These are phyloP conservation scores for Altica lythri DNA, from an alignment of 2,888 invertebrate genomes.

Conservation along the genomic window DNA sequence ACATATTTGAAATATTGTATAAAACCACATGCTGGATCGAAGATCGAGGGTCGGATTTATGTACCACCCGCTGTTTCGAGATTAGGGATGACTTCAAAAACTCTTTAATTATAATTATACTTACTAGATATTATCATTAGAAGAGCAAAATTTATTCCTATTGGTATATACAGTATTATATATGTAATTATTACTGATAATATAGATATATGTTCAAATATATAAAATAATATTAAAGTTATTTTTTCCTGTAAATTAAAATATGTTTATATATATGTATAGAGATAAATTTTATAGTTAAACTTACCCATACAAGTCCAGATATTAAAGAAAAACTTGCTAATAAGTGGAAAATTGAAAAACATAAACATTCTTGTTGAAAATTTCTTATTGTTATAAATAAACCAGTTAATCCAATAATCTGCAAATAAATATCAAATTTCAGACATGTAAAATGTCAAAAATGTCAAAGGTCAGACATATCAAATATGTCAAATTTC, in stretches of 20 bases:
- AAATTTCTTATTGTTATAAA: background rate
- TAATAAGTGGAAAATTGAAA: conserved; percentile 33
- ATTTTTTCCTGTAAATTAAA: conserved; percentile 31
- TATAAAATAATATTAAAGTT: conserved; percentile 23
- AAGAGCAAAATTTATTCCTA: conserved; percentile 12
- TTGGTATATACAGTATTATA: conserved; percentile 24
- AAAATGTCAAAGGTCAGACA: too few relatives aligned
- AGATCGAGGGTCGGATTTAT: too few relatives aligned
- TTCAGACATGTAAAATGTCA: too few relatives aligned
- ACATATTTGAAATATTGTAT: too few relatives aligned
- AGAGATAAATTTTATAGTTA: background rate
- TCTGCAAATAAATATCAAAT: too few relatives aligned
- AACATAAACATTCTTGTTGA: conserved; percentile 30
- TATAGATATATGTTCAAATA: conserved; percentile 28
- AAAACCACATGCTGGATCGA: too few relatives aligned
- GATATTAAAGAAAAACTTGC: conserved; percentile 27
- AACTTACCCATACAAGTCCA: conserved; percentile 35
- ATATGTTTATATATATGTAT: background rate
- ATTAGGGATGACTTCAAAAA: too few relatives aligned
- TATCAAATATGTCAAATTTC: too few relatives aligned
- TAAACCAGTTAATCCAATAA: conserved; percentile 29
- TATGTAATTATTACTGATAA: conserved; percentile 28
- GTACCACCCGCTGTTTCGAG: too few relatives aligned
- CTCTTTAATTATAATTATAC: too few relatives aligned
- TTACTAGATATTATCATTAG: conserved; percentile 22